phyloP scores from a whole-genome alignment of 2,113 vertebrate genomes.

The Pachycephala philippinensis region DNA sequence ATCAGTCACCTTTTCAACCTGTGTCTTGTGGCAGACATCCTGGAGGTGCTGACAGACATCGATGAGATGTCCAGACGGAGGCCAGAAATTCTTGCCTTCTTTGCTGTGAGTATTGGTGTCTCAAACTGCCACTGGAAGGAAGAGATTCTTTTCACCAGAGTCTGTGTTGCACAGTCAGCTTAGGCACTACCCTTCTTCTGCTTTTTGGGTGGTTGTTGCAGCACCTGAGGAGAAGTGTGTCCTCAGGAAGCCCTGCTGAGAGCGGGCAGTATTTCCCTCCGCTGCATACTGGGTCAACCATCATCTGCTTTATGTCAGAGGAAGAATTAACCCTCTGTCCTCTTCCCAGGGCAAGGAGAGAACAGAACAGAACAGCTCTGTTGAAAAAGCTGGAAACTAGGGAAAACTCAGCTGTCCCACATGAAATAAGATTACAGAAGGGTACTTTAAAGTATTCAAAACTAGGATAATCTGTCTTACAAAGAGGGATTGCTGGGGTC shows the following conservation, averaged over 20 bases:
- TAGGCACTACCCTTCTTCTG: background rate
- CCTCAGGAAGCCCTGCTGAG: background rate
- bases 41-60: constrained; percentile 92
- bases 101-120: constrained; percentile 80
- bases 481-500: background rate
- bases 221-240: background rate
- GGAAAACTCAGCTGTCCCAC: background rate
- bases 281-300: background rate
- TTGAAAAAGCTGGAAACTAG: background rate
- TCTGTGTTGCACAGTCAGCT: background rate
- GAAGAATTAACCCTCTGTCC: background rate
- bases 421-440: background rate
- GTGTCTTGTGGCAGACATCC: constrained; percentile 76
- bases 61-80: constrained; percentile 96
- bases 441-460: background rate
- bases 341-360: background rate
- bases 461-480: background rate
- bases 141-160: background rate
- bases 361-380: background rate
- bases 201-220: background rate
- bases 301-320: background rate
- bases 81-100: constrained; percentile 94
- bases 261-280: background rate
- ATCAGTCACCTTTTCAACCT: background rate
- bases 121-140: background rate